A percentile compares a stretch with the other conserved stretches of the same genome.
phyloP scores from a whole-genome alignment of 1,140 invertebrate species.

The Listronotus bonariensis region DNA sequence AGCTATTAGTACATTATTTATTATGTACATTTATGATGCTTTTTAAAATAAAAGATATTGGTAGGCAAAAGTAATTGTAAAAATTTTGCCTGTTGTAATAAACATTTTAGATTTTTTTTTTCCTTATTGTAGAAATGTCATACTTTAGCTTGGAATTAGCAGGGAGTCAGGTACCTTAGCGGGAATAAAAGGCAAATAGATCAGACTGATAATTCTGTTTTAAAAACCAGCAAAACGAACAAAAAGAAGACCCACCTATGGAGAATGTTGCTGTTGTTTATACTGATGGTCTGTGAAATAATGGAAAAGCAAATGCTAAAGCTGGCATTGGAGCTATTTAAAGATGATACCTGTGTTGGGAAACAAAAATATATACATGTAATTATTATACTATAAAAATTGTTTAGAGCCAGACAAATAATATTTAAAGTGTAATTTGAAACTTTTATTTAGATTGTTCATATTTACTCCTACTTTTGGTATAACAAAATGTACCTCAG shows the following conservation, averaged over 20 bases:
- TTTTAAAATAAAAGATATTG: no score
- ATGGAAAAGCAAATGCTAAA: conserved; percentile 73
- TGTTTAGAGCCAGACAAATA: background rate
- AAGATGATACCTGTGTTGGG: conserved; percentile 68
- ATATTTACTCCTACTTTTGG: no score
- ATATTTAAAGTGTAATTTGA: background rate
- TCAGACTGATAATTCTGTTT: no score
- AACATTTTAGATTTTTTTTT: background rate
- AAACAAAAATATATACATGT: background rate
- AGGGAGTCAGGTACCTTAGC: no score
- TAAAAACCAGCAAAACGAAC: conserved; percentile 7
- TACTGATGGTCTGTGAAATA: conserved; percentile 87
- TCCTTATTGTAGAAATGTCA: conserved; percentile 6
- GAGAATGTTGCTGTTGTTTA: conserved; percentile 64
- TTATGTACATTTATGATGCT: no score
- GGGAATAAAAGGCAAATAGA: background rate
- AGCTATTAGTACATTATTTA: no score
- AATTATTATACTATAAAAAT: background rate
- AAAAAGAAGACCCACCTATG: conserved; percentile 17
- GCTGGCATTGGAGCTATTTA: conserved; percentile 96
- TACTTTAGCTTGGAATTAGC: background rate
- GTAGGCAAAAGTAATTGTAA: no score
- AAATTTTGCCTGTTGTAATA: no score
- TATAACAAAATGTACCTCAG: no score
- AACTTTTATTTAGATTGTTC: no score